Evolutionary conservation across 2,888 invertebrate species (phyloP).

Genomic region (Caenorhabditis auriculariae): DNA sequence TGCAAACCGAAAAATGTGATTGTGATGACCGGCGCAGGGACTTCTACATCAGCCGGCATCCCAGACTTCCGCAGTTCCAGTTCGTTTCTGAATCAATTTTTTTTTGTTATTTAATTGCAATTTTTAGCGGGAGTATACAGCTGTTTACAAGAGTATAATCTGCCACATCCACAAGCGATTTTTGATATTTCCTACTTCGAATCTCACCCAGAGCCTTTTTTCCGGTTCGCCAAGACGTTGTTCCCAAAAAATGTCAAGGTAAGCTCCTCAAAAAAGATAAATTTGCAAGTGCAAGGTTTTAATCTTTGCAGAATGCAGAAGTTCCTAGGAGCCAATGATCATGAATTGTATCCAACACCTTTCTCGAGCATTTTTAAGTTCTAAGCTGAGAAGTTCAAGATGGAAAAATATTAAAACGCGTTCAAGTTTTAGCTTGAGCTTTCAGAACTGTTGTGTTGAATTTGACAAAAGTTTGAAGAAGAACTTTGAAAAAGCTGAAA

Average conservation of each 20-base stretch:
- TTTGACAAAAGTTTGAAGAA: too few species aligned
- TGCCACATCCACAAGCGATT: conserved; percentile 87
- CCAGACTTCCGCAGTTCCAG: conserved; percentile 89
- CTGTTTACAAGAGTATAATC: conserved; percentile 82
- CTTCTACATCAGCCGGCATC: conserved; percentile 90
- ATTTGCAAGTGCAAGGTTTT: too few species aligned
- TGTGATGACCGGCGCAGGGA: conserved; percentile 92
- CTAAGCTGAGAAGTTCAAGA: too few species aligned
- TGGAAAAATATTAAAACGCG: too few species aligned
- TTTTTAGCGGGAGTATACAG: conserved; percentile 80
- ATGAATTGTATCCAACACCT: too few species aligned
- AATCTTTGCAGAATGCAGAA: too few species aligned
- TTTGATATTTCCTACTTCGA: conserved; percentile 85
- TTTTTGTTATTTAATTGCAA: background rate
- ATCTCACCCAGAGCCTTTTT: conserved; percentile 88
- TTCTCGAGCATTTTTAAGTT: conserved; percentile 5
- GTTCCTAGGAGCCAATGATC: too few species aligned
- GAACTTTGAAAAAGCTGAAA: too few species aligned
- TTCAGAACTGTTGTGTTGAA: too few species aligned
- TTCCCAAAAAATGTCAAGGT: conserved; percentile 79
- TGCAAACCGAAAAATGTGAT: conserved; percentile 73
- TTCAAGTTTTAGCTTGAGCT: too few species aligned
- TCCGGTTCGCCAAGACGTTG: conserved; percentile 83
- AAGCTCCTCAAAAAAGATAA: too few species aligned
- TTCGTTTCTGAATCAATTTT: background rate